Conservation (phyloP, 2,888 invertebrate species). For the Brassicogethes aeneus region DNA sequence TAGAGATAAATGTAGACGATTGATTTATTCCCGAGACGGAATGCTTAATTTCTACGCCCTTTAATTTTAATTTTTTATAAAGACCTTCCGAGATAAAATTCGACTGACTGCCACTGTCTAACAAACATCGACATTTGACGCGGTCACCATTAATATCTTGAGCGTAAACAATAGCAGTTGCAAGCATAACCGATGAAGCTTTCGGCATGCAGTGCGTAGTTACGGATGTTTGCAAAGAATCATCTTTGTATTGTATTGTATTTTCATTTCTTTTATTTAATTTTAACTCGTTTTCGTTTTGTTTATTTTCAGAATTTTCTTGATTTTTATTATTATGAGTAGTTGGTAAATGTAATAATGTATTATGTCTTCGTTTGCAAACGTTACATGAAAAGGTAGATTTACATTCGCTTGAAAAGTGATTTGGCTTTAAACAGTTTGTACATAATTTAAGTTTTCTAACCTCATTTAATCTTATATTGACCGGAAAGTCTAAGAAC, state of each 20-base stretch:
- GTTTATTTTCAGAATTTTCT: not conserved
- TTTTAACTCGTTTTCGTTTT: not conserved
- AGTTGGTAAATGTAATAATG: not conserved
- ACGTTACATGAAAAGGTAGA: not conserved
- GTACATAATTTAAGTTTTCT: not conserved
- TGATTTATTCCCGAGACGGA: no score
- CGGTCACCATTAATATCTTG: not conserved
- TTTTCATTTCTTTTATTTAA: not conserved
- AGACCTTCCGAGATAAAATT: not conserved
- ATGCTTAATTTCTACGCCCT: no score
- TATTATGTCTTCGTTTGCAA: not conserved
- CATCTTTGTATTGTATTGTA: no score
- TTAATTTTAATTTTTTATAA: not conserved
- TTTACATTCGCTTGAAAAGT: not conserved
- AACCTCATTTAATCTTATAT: not conserved
- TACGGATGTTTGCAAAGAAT: no score
- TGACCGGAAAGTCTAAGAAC: not conserved
- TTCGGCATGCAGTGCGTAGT: no score
- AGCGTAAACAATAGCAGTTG: not conserved
- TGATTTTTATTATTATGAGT: not conserved
- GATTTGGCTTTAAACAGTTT: not conserved
- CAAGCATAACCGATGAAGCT: no score
- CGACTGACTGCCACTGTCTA: not conserved
- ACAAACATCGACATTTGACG: not conserved
- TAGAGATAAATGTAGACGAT: no score